Base-by-base conservation (phyloP, 64 coral and sea anemone genomes). In the Astreopora myriophthalma region DNA sequence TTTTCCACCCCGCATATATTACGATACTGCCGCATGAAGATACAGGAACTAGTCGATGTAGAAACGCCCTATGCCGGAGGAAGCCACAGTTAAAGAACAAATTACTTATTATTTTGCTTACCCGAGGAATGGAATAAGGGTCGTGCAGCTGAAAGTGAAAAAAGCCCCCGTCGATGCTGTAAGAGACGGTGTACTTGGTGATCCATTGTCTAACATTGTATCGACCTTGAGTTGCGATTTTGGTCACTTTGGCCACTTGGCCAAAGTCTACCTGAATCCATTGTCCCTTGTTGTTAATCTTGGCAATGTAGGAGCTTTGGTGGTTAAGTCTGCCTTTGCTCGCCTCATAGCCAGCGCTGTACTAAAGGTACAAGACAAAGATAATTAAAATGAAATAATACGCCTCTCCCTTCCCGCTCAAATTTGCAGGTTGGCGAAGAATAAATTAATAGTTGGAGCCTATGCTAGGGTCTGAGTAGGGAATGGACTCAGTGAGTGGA, bases 241-340 rank as follows among this genome's bases (percentile, higher is more conserved):
- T 76, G 11, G 87, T 89, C 63, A 89, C 42, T 89, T 89, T 48
- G 52, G 40, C 73, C 13, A 75, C 42, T 6, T 89, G 77, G 8
- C 57, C 87, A 67, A 89, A 65, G 38, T 89, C 87, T 34, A 89
- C 73, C 63, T 89, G 87, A 26, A 89, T 16, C 87, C 87, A 89
- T 8, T 89, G 55, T 0, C 39, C 26, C 2, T 28, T 65, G 58
- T 77, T 40, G 1, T 9, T 20, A 5, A 0, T 19, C 20, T 3
- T 27, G 13, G 72, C 48, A 7, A 42, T 46, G 17, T 76, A 89
- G 10, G 22, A 12, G 5, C 11, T 39, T 2, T 58, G 49, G 4
- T 60, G 28, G 49, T 80, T 80, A 3, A 80, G 42, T 34, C 76
- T 80, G 5, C 76, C 76, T 9, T 58, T 34, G 76, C 29, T 58